Conservation (phyloP, 2,797 vertebrate species). For the Lepilemur ruficaudatus region DNA sequence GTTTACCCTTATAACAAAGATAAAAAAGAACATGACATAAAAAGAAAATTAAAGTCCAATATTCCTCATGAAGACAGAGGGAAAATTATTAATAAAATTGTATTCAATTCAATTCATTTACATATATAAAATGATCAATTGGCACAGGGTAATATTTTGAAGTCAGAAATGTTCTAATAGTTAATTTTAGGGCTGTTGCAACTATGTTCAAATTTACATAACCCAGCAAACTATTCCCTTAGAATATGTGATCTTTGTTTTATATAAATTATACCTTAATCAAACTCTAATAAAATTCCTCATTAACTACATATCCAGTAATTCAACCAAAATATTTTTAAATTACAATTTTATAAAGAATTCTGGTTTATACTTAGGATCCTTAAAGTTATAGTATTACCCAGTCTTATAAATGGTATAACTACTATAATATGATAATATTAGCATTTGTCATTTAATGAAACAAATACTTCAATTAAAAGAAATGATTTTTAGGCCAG, state of each 20-base stretch:
- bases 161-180: neutral
- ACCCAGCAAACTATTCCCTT: neutral
- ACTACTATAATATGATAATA: neutral
- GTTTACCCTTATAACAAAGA: neutral
- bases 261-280: neutral
- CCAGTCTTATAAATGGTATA: neutral
- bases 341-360: neutral
- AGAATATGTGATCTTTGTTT: neutral
- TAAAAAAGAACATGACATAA: neutral
- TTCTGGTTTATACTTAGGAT: neutral
- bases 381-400: neutral
- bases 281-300: neutral
- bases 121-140: neutral
- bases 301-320: neutral
- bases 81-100: neutral
- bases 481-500: neutral
- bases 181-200: neutral
- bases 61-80: neutral
- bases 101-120: neutral
- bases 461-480: neutral
- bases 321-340: neutral
- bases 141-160: neutral
- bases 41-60: neutral
- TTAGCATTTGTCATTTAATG: neutral
- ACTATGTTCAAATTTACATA: too few species aligned